Conservation (phyloP, 1,140 invertebrate genomes). For the Drosophila nebulosa region DNA sequence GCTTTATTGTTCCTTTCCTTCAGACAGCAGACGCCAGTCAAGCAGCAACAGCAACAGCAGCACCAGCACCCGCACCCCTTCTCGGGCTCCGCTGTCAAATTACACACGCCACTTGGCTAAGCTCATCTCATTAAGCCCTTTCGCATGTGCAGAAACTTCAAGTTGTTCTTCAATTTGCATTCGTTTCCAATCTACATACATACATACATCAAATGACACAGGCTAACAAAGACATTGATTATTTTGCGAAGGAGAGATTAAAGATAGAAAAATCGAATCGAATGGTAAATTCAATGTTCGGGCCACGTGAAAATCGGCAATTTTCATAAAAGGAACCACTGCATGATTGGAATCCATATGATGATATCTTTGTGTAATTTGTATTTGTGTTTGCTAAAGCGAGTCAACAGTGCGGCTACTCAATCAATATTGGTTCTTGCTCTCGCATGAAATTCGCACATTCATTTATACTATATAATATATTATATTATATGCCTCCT, state of each 20-base stretch:
- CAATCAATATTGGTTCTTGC: slow-evolving; percentile 68
- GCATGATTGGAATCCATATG: slow-evolving; percentile 28
- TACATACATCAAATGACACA: slow-evolving; percentile 5
- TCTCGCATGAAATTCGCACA: slow-evolving; percentile 24
- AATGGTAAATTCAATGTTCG: background rate
- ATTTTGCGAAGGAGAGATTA: slow-evolving; percentile 3
- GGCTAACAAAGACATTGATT: slow-evolving; percentile 19
- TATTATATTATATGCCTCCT: slow-evolving; percentile 30
- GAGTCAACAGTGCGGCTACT: slow-evolving; percentile 60
- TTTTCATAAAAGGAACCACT: slow-evolving; percentile 33
- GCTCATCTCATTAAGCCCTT: slow-evolving; percentile 55
- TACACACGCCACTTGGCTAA: slow-evolving; percentile 55
- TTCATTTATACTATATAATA: slow-evolving; percentile 5
- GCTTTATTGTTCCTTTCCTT: slow-evolving; percentile 45
- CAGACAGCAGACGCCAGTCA: slow-evolving; percentile 33
- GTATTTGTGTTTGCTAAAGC: slow-evolving; percentile 46
- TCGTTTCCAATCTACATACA: slow-evolving; percentile 35
- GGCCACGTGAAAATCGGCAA: slow-evolving; percentile 41
- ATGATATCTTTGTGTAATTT: slow-evolving; percentile 57
- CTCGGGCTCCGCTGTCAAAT: slow-evolving; percentile 30
- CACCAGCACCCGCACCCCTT: background rate
- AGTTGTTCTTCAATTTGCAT: slow-evolving; percentile 57
- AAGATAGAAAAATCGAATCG: slow-evolving; percentile 54
- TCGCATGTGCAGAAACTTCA: slow-evolving; percentile 45
- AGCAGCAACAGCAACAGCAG: background rate